Evolutionary conservation across 2,888 invertebrate species (phyloP), one percentile per base, ranked within the genome.

Genomic region (Stictocephala bisonia): DNA sequence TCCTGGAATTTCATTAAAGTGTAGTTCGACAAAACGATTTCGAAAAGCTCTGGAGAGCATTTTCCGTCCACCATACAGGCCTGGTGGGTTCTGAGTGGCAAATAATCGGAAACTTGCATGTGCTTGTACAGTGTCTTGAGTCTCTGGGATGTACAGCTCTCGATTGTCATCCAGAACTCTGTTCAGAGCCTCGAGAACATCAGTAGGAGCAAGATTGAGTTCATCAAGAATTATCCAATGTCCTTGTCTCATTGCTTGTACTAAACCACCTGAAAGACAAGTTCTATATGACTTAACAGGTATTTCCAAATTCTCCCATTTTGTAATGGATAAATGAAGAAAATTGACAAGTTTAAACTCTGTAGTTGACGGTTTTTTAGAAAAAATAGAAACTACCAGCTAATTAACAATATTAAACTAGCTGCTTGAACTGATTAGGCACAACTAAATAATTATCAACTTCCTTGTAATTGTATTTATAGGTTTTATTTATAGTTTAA

Each of bases 151-250:
- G 81, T 95, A 99, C 24, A 99, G 85, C 83, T 99, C 99, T n/a
- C 98, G 88, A 82, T 99, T 99, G 81, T 99, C 99, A 82, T 99
- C 99, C 31, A 99, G 86, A 3, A 99, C 97, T 78, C 99, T 89
- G 84, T 99, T 99, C 0, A 99, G 86, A 0, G 99, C 99, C 86
- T 99, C 99, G 53, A 99, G 86, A 51, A 99, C 98, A 81, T 99
- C 99, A 74, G 96, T 95, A 0, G 99, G 98, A 0, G 99, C 99
- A 80, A 99, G 88, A 86, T 99, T 99, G 53, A 99, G 86, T 84
- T 99, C 99, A 82, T 99, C 99, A 44, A 99, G 87, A 77, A 99
- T 99, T 24, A 99, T 95, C 99, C 99, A 99, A 82, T 95, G 90
- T 0, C 99, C 99, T 82, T 94, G 92, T 26, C 95, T 88, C 97